Evolutionary conservation across 2,797 vertebrate species (phyloP).

Genomic region (Euthynnus affinis): DNA sequence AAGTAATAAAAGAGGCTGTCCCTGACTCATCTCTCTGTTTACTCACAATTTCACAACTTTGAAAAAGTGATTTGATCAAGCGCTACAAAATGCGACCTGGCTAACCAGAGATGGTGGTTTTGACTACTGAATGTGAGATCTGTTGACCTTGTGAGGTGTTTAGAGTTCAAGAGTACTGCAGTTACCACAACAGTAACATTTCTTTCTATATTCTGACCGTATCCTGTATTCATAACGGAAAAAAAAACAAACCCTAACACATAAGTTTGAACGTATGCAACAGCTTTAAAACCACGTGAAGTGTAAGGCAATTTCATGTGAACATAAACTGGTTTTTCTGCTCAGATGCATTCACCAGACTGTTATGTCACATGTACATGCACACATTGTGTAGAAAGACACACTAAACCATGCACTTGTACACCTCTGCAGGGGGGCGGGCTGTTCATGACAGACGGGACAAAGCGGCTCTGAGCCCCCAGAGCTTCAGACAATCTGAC

Average conservation of each 20-base stretch:
- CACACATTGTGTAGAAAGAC: constrained; percentile 26
- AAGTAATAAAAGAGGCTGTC: not conserved
- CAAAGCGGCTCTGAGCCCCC: constrained; percentile 57
- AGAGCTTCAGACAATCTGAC: constrained; percentile 49
- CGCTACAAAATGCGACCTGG: not conserved
- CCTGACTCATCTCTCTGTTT: not conserved
- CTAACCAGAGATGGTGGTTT: not conserved
- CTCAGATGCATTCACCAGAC: constrained; percentile 6
- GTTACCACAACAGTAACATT: not conserved
- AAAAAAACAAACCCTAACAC: no score
- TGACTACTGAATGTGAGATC: not conserved
- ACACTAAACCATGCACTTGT: constrained; percentile 13
- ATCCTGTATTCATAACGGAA: not conserved
- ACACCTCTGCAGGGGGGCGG: constrained; percentile 46
- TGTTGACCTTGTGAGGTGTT: not conserved
- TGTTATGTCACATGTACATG: not conserved
- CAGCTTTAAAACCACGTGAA: not conserved
- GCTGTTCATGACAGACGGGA: constrained; percentile 48
- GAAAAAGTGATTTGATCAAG: not conserved
- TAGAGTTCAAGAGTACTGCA: not conserved
- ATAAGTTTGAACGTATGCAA: not conserved
- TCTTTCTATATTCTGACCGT: not conserved
- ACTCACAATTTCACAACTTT: not conserved
- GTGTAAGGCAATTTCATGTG: not conserved
- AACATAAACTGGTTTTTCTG: not conserved